Conservation (phyloP, 2,797 vertebrate species). For the Buceros bicornis region DNA sequence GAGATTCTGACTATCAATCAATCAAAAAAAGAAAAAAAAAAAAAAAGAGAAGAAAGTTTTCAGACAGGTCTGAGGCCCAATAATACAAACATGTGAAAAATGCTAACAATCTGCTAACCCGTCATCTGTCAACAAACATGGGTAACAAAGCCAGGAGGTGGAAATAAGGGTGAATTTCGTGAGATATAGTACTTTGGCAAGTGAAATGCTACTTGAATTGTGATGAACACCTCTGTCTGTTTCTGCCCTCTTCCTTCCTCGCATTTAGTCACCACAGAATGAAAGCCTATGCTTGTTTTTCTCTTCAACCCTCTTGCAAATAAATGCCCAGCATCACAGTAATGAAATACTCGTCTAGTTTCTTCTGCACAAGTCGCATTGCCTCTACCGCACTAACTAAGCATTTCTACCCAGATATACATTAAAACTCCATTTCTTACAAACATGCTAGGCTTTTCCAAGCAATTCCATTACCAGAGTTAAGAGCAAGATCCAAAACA, state of each 20-base stretch:
- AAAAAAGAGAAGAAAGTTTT: neutral
- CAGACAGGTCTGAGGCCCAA: neutral
- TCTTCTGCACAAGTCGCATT: neutral
- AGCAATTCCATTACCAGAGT: neutral
- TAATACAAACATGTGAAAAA: neutral
- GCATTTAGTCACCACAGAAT: neutral
- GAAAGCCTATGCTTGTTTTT: neutral
- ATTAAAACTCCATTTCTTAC: neutral
- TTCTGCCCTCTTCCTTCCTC: neutral
- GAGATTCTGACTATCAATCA: conserved; percentile 26
- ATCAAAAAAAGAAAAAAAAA: neutral
- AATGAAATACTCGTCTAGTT: neutral
- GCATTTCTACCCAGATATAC: neutral
- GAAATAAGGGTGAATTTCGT: neutral
- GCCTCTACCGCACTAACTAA: neutral
- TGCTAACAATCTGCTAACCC: neutral
- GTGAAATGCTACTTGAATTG: neutral
- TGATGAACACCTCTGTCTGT: neutral
- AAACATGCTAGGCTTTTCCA: neutral
- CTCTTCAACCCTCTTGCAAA: neutral
- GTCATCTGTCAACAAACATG: neutral
- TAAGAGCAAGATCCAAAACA: neutral
- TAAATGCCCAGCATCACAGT: neutral
- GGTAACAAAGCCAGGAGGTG: neutral
- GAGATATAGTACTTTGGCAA: neutral